These are phyloP conservation scores for Masnerella sp. DNA, from an alignment of 2,888 invertebrate genomes.

Conservation along the genomic window DNA sequence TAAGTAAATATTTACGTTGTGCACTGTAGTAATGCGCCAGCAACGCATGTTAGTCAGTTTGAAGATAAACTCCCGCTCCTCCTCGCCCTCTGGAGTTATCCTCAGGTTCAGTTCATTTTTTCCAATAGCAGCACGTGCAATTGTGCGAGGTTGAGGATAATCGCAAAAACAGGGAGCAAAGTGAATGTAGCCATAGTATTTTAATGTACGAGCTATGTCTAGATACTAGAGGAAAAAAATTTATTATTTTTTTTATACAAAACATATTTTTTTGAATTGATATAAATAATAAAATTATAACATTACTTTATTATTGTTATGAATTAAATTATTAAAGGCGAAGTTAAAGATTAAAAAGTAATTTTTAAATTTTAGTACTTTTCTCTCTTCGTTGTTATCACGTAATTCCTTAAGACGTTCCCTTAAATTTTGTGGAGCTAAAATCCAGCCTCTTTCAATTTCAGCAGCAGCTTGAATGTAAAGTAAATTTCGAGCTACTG, in stretches of 20 bases:
- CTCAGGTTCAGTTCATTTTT: conserved; percentile 90
- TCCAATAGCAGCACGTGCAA: conserved; percentile 88
- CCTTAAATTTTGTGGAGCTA: conserved; percentile 83
- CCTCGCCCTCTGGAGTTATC: conserved; percentile 79
- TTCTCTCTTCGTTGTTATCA: conserved; percentile 88
- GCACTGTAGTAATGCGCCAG: conserved; percentile 95
- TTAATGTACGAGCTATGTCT: conserved; percentile 88
- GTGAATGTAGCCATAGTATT: conserved; percentile 93
- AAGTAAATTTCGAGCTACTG: conserved; percentile 89
- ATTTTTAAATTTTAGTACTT: conserved; percentile 80
- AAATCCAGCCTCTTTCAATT: conserved; percentile 91
- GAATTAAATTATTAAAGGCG: no score
- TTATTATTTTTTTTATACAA: background rate
- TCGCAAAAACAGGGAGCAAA: conserved; percentile 87
- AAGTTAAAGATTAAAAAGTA: no score
- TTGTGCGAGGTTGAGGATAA: conserved; percentile 84
- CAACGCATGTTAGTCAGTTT: conserved; percentile 97
- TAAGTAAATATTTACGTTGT: conserved; percentile 84
- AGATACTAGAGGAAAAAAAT: conserved; percentile 84
- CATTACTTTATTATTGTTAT: no score
- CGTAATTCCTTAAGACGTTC: conserved; percentile 85
- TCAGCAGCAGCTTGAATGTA: conserved; percentile 93
- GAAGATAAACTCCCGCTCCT: conserved; percentile 90
- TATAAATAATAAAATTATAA: no score
- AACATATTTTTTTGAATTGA: no score